A percentile compares a stretch with the other conserved stretches of the same genome.
phyloP scores from a whole-genome alignment of 2,888 invertebrate species.

The Agrochola lychnidis region DNA sequence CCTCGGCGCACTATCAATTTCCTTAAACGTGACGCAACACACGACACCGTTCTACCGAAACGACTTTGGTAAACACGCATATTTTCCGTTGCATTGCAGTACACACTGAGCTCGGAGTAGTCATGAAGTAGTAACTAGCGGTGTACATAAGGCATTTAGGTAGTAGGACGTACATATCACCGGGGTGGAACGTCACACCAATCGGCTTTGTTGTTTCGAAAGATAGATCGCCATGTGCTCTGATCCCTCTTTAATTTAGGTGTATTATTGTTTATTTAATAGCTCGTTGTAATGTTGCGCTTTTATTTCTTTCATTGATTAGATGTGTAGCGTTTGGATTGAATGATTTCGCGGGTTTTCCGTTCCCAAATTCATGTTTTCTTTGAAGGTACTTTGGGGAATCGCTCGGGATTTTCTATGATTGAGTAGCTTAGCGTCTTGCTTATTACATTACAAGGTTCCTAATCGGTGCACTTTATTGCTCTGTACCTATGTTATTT shows the following conservation, averaged over 20 bases:
- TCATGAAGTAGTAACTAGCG: constrained; percentile 91
- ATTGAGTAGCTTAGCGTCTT: not conserved
- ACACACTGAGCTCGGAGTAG: constrained; percentile 91
- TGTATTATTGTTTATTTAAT: constrained; percentile 73
- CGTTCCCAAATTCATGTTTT: constrained; percentile 30
- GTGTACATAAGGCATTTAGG: constrained; percentile 91
- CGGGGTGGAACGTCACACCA: constrained; percentile 91
- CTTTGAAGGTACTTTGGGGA: constrained; percentile 12
- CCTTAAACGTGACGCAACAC: constrained; percentile 90
- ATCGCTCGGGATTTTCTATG: constrained; percentile 10
- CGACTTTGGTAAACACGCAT: constrained; percentile 91
- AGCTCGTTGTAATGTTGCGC: constrained; percentile 60
- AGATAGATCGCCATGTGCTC: constrained; percentile 89
- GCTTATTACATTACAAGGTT: not conserved
- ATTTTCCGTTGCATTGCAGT: constrained; percentile 91
- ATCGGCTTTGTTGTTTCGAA: constrained; percentile 91
- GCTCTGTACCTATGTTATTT: not conserved
- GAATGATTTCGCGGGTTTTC: constrained; percentile 38
- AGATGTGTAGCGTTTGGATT: constrained; percentile 47
- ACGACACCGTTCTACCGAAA: constrained; percentile 90
- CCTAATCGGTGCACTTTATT: not conserved
- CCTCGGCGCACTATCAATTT: constrained; percentile 90
- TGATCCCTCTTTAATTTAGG: constrained; percentile 84
- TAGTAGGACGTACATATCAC: constrained; percentile 90
- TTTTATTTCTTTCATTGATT: constrained; percentile 65